phyloP scores from a whole-genome alignment of 1,140 invertebrate genomes.

The Drosophila nebulosa region DNA sequence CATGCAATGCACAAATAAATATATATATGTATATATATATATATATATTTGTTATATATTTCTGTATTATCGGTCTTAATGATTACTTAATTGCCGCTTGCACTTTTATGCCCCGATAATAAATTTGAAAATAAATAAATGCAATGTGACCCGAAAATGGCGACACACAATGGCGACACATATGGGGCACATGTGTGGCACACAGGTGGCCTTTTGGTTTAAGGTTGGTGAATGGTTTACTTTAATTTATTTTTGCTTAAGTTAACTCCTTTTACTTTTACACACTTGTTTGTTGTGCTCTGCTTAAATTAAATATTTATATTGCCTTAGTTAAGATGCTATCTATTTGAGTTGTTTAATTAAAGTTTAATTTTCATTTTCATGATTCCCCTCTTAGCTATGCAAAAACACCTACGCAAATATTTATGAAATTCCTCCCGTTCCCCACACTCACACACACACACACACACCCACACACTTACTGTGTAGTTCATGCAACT shows the following conservation, averaged over 20 bases:
- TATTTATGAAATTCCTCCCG: constrained; percentile 48
- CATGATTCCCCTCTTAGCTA: constrained; percentile 34
- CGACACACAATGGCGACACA: constrained; percentile 5
- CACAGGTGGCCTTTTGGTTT: constrained; percentile 79
- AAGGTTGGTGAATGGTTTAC: constrained; percentile 66
- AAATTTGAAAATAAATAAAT: constrained; percentile 2
- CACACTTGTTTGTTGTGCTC: not conserved
- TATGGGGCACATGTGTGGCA: not conserved
- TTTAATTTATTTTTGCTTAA: not conserved
- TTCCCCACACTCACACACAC: not conserved
- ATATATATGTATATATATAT: constrained; percentile 4
- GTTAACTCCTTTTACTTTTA: not conserved
- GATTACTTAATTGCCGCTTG: constrained; percentile 39
- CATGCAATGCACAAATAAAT: not conserved
- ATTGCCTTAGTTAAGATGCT: not conserved
- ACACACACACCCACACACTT: not conserved
- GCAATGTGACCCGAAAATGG: not conserved
- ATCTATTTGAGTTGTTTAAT: constrained; percentile 56
- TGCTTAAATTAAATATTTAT: constrained; percentile 17
- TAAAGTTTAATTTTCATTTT: constrained; percentile 68
- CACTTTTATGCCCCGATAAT: constrained; percentile 23
- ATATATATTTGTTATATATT: not conserved
- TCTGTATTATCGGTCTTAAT: constrained; percentile 13
- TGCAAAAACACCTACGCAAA: constrained; percentile 63
- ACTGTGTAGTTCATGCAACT: constrained; percentile 32